A percentile compares a stretch with the other conserved stretches of the same genome.
These are phyloP conservation scores for Palythoa grandiflora DNA, from an alignment of 92 coral and sea anemone genomes.

Conservation along the genomic window DNA sequence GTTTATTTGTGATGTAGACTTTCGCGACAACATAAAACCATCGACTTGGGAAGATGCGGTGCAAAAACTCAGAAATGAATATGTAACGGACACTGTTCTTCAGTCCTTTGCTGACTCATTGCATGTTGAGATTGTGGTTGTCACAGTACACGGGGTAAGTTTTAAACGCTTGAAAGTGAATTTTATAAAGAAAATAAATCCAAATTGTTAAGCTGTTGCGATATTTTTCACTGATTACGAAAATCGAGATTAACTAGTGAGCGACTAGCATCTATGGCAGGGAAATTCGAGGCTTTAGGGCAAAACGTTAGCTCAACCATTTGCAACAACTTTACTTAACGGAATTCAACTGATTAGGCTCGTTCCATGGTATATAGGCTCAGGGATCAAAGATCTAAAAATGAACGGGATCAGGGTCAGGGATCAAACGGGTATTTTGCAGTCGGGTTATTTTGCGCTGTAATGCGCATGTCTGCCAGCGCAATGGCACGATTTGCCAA, in stretches of 20 bases:
- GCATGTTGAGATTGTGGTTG: conserved; percentile 51
- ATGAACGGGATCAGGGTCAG: conserved; percentile 15
- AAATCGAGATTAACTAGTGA: conserved; percentile 11
- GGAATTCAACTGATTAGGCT: conserved; percentile 13
- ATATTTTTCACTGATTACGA: conserved; percentile 10
- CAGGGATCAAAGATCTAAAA: conserved; percentile 12
- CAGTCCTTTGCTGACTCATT: conserved; percentile 50
- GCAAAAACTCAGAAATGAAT: conserved; percentile 45
- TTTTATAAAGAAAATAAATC: conserved; percentile 7
- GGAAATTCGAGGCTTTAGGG: conserved; percentile 14
- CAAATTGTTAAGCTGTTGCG: conserved; percentile 9
- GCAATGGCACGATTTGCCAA: conserved; percentile 11
- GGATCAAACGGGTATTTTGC: conserved; percentile 11
- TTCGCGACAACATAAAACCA: conserved; percentile 47
- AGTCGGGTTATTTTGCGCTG: conserved; percentile 11
- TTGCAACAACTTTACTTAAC: conserved; percentile 11
- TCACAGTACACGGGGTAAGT: conserved; percentile 69
- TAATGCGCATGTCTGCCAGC: conserved; percentile 9
- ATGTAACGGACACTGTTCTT: conserved; percentile 54
- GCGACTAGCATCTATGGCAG: conserved; percentile 13
- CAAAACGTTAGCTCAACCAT: conserved; percentile 13
- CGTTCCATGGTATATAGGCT: conserved; percentile 14
- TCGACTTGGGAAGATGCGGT: conserved; percentile 50
- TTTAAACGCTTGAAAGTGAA: conserved; percentile 7
- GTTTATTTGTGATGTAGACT: conserved; percentile 54